phyloP scores from a whole-genome alignment of 2,113 vertebrate genomes.

The Nibea coibor region DNA sequence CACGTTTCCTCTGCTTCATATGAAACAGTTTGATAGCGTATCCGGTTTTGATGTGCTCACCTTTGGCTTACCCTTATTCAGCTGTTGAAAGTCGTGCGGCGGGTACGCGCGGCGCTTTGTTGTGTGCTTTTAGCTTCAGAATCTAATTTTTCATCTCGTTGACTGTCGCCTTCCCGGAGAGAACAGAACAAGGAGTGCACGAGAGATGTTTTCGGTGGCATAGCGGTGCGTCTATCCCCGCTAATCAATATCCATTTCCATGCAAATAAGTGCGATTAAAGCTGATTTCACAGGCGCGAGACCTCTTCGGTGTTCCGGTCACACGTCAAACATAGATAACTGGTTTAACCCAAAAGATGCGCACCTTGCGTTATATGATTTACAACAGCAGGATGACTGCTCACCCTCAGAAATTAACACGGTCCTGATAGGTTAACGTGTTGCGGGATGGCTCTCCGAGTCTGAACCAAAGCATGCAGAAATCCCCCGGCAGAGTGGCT shows the following conservation, averaged over 20 bases:
- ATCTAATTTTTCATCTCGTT: conserved; percentile 22
- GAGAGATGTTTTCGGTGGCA: conserved; percentile 16
- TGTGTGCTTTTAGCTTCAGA: conserved; percentile 22
- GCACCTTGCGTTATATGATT: conserved; percentile 30
- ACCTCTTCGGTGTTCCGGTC: conserved; percentile 32
- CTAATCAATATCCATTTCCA: conserved; percentile 72
- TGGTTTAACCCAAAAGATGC: conserved; percentile 49
- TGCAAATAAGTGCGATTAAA: conserved; percentile 72
- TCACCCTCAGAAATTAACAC: conserved; percentile 2
- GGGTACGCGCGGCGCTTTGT: not conserved
- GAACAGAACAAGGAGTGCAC: conserved; percentile 7
- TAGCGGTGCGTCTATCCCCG: conserved; percentile 13
- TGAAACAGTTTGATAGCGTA: conserved; percentile 38
- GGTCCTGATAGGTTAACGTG: conserved; percentile 16
- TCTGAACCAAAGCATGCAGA: conserved; percentile 17
- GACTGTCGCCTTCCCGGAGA: conserved; percentile 7
- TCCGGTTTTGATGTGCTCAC: conserved; percentile 50
- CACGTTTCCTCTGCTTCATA: conserved; percentile 36
- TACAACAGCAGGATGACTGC: conserved; percentile 4
- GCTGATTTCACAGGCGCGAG: conserved; percentile 61
- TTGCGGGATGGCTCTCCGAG: not conserved
- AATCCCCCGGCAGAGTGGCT: conserved; percentile 2
- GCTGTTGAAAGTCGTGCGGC: not conserved
- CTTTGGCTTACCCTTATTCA: conserved; percentile 15
- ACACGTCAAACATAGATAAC: conserved; percentile 61